Evolutionary conservation across 2,888 invertebrate species (phyloP).

Genomic region (Hypena proboscidalis): DNA sequence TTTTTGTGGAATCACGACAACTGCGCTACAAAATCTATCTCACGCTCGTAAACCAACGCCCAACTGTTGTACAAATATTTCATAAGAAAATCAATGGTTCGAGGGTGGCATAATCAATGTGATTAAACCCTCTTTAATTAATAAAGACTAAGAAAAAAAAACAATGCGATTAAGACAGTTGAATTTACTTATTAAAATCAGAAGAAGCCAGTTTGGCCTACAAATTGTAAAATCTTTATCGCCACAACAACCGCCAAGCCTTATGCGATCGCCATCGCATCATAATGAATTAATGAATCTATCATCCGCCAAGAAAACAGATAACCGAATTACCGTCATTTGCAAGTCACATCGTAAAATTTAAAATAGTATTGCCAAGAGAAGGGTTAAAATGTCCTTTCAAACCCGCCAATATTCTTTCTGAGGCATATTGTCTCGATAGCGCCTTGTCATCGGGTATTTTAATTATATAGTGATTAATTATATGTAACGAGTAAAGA

Average conservation of each 20-base stretch:
- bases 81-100: no score
- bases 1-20: no score
- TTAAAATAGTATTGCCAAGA: slow-evolving; percentile 41
- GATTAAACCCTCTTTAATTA: no score
- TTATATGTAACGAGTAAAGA: slow-evolving; percentile 77
- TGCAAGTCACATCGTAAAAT: slow-evolving; percentile 48
- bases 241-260: slow-evolving; percentile 19
- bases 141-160: no score
- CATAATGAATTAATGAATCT: slow-evolving; percentile 36
- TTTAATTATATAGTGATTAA: slow-evolving; percentile 85
- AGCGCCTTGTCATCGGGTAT: slow-evolving; percentile 80
- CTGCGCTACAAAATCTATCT: no score
- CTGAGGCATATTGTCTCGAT: slow-evolving; percentile 59
- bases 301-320: slow-evolving; percentile 29
- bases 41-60: no score
- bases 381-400: slow-evolving; percentile 55
- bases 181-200: no score
- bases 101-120: no score
- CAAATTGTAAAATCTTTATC: no score
- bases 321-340: slow-evolving; percentile 38
- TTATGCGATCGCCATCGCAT: slow-evolving; percentile 22
- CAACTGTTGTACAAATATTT: no score
- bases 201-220: no score
- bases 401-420: slow-evolving; percentile 56
- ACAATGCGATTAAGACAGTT: no score